Percentiles rank a stretch among this genome's conserved stretches.
These are phyloP conservation scores for Myocastor coypus DNA, from an alignment of 2,113 vertebrate species.

Conservation along the genomic window DNA sequence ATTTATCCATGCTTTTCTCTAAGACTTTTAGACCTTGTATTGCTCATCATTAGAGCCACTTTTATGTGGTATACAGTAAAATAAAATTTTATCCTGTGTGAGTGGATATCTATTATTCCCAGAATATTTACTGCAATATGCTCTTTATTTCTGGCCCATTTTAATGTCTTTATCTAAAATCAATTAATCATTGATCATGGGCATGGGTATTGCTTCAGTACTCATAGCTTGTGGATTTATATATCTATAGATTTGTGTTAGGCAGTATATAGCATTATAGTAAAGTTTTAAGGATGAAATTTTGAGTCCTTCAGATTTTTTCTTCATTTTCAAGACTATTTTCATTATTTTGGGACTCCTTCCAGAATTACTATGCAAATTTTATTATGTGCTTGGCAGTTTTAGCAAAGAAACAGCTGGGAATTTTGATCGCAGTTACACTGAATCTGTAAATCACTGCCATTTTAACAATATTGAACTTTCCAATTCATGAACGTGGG, in stretches of 20 bases:
- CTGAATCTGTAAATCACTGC: neutral
- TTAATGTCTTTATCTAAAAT: neutral
- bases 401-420: neutral
- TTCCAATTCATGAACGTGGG: neutral
- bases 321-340: neutral
- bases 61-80: neutral
- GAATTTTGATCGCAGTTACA: neutral
- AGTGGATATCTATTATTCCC: neutral
- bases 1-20: neutral
- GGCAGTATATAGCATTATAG: neutral
- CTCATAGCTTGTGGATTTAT: neutral
- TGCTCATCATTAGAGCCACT: neutral
- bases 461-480: neutral
- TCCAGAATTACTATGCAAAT: neutral
- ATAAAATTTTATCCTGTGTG: neutral
- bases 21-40: neutral
- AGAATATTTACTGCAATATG: neutral
- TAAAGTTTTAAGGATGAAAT: neutral
- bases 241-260: neutral
- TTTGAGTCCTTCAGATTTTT: neutral
- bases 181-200: neutral
- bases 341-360: neutral
- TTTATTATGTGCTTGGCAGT: neutral
- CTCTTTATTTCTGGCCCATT: neutral
- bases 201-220: neutral